Evolutionary conservation across 1,140 invertebrate species (phyloP).

Genomic region (Drosophila bifasciata): DNA sequence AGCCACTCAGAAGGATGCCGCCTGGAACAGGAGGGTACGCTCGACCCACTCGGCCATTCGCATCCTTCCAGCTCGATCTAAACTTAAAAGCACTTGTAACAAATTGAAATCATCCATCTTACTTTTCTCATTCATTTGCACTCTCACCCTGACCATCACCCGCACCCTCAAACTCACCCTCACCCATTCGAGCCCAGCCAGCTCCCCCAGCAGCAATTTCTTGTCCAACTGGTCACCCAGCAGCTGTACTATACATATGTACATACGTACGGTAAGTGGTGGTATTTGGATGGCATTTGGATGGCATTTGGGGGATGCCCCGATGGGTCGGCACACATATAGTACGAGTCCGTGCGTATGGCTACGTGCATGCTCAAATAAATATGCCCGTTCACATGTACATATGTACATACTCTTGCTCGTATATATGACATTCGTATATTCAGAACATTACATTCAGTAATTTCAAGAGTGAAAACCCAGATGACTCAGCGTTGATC

Average conservation of each 20-base stretch:
- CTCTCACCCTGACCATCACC: slow-evolving; percentile 30
- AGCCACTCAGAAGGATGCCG: slow-evolving; percentile 19
- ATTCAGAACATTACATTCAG: too few species aligned
- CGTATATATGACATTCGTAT: neutral
- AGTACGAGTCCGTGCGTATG: too few species aligned
- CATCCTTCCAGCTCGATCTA: slow-evolving; percentile 50
- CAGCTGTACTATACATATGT: too few species aligned
- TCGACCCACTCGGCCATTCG: slow-evolving; percentile 18
- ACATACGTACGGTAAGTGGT: slow-evolving; percentile 10
- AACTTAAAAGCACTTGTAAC: slow-evolving; percentile 81
- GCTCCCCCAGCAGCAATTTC: slow-evolving; percentile 1
- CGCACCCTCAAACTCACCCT: slow-evolving; percentile 3
- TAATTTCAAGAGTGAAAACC: too few species aligned
- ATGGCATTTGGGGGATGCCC: neutral
- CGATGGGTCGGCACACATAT: too few species aligned
- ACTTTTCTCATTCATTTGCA: slow-evolving; percentile 76
- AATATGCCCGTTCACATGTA: slow-evolving; percentile 1
- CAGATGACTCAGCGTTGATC: too few species aligned
- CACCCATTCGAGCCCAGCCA: slow-evolving; percentile 5
- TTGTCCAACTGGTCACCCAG: neutral
- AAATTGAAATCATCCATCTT: slow-evolving; percentile 82
- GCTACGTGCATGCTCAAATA: slow-evolving; percentile 8
- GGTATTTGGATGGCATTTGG: slow-evolving; percentile 7
- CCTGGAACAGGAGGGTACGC: slow-evolving; percentile 7
- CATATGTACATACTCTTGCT: neutral